Evolutionary conservation across 2,113 vertebrate species (phyloP).

Genomic region (Eolophus roseicapilla): DNA sequence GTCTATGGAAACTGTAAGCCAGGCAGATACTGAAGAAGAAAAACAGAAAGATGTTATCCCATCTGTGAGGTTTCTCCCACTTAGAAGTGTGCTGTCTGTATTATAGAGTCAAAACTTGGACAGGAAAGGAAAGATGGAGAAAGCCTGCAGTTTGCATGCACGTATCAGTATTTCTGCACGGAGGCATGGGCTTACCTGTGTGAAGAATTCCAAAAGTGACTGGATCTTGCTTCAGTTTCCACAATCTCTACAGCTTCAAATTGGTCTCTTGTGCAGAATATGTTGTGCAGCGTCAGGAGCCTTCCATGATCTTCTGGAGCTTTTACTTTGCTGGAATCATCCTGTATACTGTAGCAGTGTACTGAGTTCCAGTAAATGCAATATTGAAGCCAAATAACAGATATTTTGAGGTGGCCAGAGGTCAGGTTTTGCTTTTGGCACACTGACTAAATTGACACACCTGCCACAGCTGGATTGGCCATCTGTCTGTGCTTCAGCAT

Average conservation of each 20-base stretch:
- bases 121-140: neutral
- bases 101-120: neutral
- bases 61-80: neutral
- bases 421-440: neutral
- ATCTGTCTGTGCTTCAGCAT: neutral
- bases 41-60: neutral
- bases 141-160: neutral
- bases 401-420: neutral
- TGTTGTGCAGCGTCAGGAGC: neutral
- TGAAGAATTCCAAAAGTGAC: neutral
- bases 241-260: neutral
- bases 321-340: neutral
- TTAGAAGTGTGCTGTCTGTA: neutral
- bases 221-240: neutral
- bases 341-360: neutral
- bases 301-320: neutral
- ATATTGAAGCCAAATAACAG: neutral
- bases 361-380: neutral
- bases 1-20: neutral
- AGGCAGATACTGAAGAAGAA: neutral
- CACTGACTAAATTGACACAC: neutral
- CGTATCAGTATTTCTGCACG: neutral
- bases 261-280: neutral
- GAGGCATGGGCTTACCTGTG: neutral
- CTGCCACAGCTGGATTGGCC: neutral